Evolutionary conservation across 2,797 vertebrate genomes (phyloP), one percentile per base, ranked within the genome.

Genomic region (Anguilla obscura): DNA sequence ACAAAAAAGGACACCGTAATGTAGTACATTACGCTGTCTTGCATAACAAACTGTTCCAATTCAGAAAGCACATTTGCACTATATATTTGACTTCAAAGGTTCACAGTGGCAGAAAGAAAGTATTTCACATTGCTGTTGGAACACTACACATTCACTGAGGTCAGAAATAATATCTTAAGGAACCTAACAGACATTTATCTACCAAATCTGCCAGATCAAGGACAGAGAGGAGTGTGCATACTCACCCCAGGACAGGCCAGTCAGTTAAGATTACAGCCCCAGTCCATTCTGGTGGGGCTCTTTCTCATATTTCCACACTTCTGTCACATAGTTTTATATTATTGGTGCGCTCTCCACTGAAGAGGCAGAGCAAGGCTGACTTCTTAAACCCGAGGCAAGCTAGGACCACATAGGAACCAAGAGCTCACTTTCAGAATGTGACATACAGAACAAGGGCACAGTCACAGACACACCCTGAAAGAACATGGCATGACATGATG

Each of bases 251-350:
- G 63, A 69, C 40, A 48, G 85, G 58, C 12, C 40, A 18, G 48
- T 66, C 40, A 69, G n/a, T 56, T 87, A 14, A 9, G 21, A 48
- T 79, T 76, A 56, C 48, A 80, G 21, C 74, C 40, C 71, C 48
- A 21, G 6, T 71, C 27, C 45, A 18, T 16, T 50, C 40, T 50
- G 40, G 9, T 30, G 0, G 30, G 6, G 48, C 8, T 76, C 18
- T 74, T 52, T 74, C 60, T 86, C 85, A 76, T 56, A 54, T 86
- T 86, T 50, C 71, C n/a, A 9, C 16, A 5, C n/a, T 36, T 86
- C 16, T 86, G 18, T 79, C 54, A 9, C 71, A 24, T 58, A 16
- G 24, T 56, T n/a, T 50, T 36, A 86, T 30, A 12, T 21, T 45
- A 14, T 52, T 7, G 50, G 16, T 27, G 12, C 45, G 27, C 86